A percentile compares a stretch with the other conserved stretches of the same genome.
Evolutionary conservation across 2,888 invertebrate species (phyloP).

Genomic region (Diaphora mendica): DNA sequence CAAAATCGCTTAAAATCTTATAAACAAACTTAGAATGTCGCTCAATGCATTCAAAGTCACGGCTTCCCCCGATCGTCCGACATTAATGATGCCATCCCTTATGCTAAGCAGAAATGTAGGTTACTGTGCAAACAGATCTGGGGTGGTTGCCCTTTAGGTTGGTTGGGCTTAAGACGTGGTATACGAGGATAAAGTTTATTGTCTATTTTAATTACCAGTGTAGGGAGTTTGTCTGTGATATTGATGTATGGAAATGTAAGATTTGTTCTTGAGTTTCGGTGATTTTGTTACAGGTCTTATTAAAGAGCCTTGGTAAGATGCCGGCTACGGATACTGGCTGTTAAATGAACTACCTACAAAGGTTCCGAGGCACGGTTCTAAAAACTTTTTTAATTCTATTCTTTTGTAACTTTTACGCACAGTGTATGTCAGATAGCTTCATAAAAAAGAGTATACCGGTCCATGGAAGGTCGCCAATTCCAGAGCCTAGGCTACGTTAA

Average conservation of each 20-base stretch:
- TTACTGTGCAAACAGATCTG: conserved; percentile 84
- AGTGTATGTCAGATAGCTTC: not conserved
- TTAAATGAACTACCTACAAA: no score
- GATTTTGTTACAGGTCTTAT: not conserved
- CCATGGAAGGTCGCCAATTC: not conserved
- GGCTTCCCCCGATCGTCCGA: conserved; percentile 78
- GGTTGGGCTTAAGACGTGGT: conserved; percentile 56
- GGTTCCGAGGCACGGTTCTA: not conserved
- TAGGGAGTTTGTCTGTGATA: conserved; percentile 27
- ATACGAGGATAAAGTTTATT: conserved; percentile 58
- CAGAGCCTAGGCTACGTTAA: not conserved
- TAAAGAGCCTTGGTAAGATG: not conserved
- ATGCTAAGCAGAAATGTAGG: conserved; percentile 80
- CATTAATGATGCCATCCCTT: conserved; percentile 85
- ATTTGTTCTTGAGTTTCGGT: not conserved
- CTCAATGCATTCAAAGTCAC: conserved; percentile 82
- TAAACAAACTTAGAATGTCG: conserved; percentile 66
- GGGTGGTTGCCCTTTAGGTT: conserved; percentile 73
- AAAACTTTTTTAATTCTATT: no score
- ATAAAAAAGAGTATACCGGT: not conserved
- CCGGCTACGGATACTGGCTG: not conserved
- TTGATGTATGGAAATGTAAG: conserved; percentile 13
- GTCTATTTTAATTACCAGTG: conserved; percentile 61
- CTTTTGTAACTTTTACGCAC: no score
- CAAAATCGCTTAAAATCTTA: conserved; percentile 57